Base-by-base conservation (phyloP, 1,140 invertebrate species). In the Cryptotermes secundus region DNA sequence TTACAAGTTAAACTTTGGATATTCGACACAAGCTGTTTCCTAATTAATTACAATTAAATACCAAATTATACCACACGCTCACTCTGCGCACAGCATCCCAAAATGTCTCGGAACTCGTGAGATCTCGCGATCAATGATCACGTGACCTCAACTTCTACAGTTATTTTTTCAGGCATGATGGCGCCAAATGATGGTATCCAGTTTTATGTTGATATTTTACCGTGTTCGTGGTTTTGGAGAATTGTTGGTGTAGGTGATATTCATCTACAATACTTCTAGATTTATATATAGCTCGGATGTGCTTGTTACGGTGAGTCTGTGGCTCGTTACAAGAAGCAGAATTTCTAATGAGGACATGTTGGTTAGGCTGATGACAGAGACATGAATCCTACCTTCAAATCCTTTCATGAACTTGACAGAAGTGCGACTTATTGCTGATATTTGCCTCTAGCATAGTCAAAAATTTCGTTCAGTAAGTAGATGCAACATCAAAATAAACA, bases 91-190 rank as follows among this genome's bases (percentile, higher is more conserved):
- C 59, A 72, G 59, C 59, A 72, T 72, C 59, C 59, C n/a, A 4
- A 84, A 34, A 34, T 34, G 34, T 80, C 80, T 84, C 72, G 80
- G 38, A 65, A 82, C n/a, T 84, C 42, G 49, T 87, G 86, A 89
- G 88, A 89, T 88, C 88, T 89, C 87, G 87, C 86, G 85, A 84
- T 38, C 86, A 84, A 87, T 85, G 87, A 88, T 92, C 91, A 92
- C 91, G 91, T 92, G 92, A 92, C 88, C 87, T 88, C 87, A 87
- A 88, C 86, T 88, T 89, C 89, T 88, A 90, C 89, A 90, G 89
- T 91, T 90, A 90, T 91, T 92, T 91, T 91, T 92, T 90, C 89
- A 90, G 89, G 89, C 89, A 91, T 91, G 90, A 92, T 92, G 92
- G 92, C 92, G 91, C 91, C 92, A 92, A 92, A 91, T 88, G 89